Evolutionary conservation across 2,113 vertebrate species (phyloP), one percentile per base, ranked within the genome.

Genomic region (Cinclus cinclus): DNA sequence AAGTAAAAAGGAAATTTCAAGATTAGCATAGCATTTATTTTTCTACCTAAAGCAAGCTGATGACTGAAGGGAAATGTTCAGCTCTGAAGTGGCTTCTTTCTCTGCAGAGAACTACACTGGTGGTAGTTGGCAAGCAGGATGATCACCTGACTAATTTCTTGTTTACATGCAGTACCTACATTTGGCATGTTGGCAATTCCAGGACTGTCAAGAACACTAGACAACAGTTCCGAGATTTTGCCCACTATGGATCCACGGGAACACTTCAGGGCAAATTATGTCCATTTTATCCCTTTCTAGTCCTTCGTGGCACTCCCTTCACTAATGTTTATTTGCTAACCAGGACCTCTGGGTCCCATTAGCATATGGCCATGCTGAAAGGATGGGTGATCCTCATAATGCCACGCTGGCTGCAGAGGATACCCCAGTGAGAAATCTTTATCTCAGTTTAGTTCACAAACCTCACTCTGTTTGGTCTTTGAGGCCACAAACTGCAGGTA

Each of bases 341-440:
- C 25, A 77, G 42, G 55, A 65, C 14, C 20, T 69, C 63, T 67
- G 64, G 25, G 23, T 47, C 0, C 7, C 22, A n/a, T 81, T 83
- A 88, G 9, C 71, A 59, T 55, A n/a, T 12, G 39, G 30, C 39
- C 24, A 6, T 25, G 14, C 28, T 86, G 68, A 81, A 81, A 59
- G 46, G 42, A 28, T 55, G 35, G 50, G 15, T 50, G 37, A 77
- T 44, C 39, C 47, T 70, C 0, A 0, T 35, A 63, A 53, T 1
- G 0, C 53, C 7, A 0, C 2, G 0, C 18, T 2, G 1, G 24
- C 62, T 81, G 35, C 69, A 78, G 46, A 80, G 37, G 19, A 47
- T 33, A n/a, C 13, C n/a, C 59, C 35, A 13, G 2, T 56, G 27
- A 92, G 30, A 90, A 53, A 31, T 96, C 62, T 68, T 76, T 75